Conservation (phyloP, 2,797 vertebrate species). For the Hydrolagus colliei region DNA sequence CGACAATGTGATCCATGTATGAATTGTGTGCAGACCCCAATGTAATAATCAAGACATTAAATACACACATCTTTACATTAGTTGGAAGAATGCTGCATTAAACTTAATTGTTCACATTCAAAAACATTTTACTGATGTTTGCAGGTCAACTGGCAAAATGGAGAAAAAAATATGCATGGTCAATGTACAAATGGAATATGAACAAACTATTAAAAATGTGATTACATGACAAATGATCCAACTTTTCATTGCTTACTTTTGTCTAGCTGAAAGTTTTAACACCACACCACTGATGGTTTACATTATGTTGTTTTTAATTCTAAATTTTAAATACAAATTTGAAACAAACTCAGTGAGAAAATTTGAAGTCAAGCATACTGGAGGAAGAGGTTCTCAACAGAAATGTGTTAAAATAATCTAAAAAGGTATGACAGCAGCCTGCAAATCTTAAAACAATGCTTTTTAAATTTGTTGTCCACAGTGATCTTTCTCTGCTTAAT, state of each 20-base stretch:
- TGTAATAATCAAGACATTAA: constrained; percentile 17
- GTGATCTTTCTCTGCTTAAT: background rate
- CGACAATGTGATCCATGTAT: constrained; percentile 14
- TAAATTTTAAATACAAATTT: constrained; percentile 13
- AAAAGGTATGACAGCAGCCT: background rate
- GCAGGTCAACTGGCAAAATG: constrained; percentile 8
- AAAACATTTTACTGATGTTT: constrained; percentile 23
- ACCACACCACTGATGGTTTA: background rate
- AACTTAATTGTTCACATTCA: constrained; percentile 30
- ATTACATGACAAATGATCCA: background rate
- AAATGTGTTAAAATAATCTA: background rate
- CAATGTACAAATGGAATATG: background rate
- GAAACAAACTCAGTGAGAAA: constrained; percentile 1
- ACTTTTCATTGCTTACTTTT: background rate
- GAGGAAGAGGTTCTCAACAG: constrained; percentile 1
- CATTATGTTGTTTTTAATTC: background rate
- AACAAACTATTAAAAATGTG: constrained; percentile 19
- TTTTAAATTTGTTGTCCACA: background rate
- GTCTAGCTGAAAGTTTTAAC: background rate
- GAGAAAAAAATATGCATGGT: background rate
- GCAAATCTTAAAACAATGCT: background rate
- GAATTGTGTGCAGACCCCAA: constrained; percentile 5
- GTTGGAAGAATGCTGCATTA: constrained; percentile 25
- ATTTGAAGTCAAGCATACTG: background rate
- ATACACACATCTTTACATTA: constrained; percentile 25